Base-by-base conservation (phyloP, 2,888 invertebrate genomes). In the Stomorhina lunata region DNA sequence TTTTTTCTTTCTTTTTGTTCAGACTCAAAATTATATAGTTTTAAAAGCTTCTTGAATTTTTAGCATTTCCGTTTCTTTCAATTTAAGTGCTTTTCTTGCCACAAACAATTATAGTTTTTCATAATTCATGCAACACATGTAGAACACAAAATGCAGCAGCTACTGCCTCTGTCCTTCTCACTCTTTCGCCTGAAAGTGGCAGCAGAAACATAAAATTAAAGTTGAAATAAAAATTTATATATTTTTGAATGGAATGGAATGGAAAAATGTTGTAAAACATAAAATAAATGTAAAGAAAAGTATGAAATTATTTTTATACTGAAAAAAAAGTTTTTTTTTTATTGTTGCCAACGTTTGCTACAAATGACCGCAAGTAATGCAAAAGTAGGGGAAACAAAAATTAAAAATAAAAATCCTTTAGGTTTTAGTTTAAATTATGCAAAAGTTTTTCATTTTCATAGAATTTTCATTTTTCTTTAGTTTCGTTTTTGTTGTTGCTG, bases 91-190 rank as follows among this genome's bases (percentile, higher is more conserved):
- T 77, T 81, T 57, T 72, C 65, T 72, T 81, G 72, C 66, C 81
- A 81, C 77, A 77, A 81, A 81, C 77, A 81, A 81, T 81, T 81
- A 81, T 81, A 72, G 22, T 63, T 48, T 61, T 79, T 72, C 72
- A 73, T 81, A 81, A 77, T 77, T 81, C 81, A 81, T 71, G 76
- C 71, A 81, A 68, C 77, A 77, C 71, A 72, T 72, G 81, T 48
- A n/a, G n/a, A n/a, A n/a, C n/a, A 65, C 63, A 55, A 32, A 2
- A 29, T 10, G 66, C 27, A 63, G 71, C 25, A 65, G 43, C 43
- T 61, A 22, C 20, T n/a, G n/a, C n/a, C n/a, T n/a, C n/a, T n/a
- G n/a, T n/a, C n/a, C n/a, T n/a, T n/a, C n/a, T n/a, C n/a, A n/a
- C n/a, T n/a, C n/a, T n/a, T n/a, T n/a, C n/a, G n/a, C n/a, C n/a